Base-by-base conservation (phyloP, 1,140 invertebrate genomes). In the Zaprionus kolodkinae region DNA sequence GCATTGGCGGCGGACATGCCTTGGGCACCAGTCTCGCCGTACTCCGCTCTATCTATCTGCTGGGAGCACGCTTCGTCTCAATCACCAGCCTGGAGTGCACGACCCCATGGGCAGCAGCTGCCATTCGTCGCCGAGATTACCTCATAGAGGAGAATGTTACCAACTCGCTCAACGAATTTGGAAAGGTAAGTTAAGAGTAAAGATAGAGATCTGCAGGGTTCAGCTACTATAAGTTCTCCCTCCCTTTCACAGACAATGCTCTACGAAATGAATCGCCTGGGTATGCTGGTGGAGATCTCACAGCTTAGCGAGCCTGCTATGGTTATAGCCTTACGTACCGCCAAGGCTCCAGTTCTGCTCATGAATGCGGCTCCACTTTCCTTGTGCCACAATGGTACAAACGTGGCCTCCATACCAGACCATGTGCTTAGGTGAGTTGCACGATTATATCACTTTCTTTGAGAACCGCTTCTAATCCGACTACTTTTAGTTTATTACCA, bases 241-340 rank as follows among this genome's bases (percentile, higher is more conserved):
- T 21, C 17, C 59, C 10, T 92, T 54, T 93, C 92, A 0, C 92
- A 96, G 94, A 94, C 94, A 3, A 94, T 96, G 27, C 94, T 96
- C 4, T 93, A 93, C 64, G 95, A 96, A 87, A 93, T 96, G 91
- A 96, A 96, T 82, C 93, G 95, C 52, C 90, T 96, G 21, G 96
- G 96, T 3, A 97, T 97, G 96, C 91, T 97, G 40, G 95, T 97
- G 15, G 96, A 97, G 91, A 93, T 97, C 40, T 96, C 96, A 0
- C 96, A 97, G 88, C 95, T 96, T 0, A 96, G 96, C 1, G 94
- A 95, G 54, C 92, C 94, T 54, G 96, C 96, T 0, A 96, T 97
- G 96, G 92, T 94, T 25, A 95, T 95, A 69, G 95, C 95, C 2
- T 81, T 97, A 6, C 93, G 94, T 3, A 94, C 95, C 0, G 94